Conservation (phyloP, 2,888 invertebrate species). For the Toxonevra muliebris region DNA sequence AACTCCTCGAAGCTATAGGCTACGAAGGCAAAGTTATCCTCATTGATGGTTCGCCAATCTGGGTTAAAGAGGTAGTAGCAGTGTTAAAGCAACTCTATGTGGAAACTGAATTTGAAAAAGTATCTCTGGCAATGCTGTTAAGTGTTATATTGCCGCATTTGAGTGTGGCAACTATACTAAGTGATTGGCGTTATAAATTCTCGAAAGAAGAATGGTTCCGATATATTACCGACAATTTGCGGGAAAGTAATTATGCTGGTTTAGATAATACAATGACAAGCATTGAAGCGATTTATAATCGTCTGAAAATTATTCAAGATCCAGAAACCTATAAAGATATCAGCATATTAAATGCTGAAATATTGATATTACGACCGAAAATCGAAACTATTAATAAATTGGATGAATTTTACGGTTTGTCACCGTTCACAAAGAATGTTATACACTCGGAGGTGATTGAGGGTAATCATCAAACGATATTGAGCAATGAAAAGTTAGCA, state of each 20-base stretch:
- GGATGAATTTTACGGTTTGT: constrained; percentile 29
- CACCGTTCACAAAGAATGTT: constrained; percentile 22
- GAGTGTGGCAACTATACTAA: not conserved
- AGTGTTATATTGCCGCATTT: not conserved
- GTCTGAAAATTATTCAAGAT: constrained; percentile 2
- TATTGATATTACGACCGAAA: constrained; percentile 27
- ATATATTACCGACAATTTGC: constrained; percentile 22
- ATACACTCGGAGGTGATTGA: constrained; percentile 66
- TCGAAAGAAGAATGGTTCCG: not conserved
- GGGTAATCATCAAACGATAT: constrained; percentile 74
- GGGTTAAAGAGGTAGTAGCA: constrained; percentile 16
- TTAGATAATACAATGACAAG: constrained; percentile 13
- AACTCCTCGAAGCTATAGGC: constrained; percentile 27
- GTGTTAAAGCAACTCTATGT: not conserved
- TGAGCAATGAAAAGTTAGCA: constrained; percentile 71
- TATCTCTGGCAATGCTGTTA: not conserved
- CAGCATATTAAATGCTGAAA: constrained; percentile 23
- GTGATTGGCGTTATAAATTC: not conserved
- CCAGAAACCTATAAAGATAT: constrained; percentile 18
- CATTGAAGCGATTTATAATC: constrained; percentile 18
- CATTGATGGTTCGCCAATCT: constrained; percentile 31
- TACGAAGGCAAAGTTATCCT: constrained; percentile 25
- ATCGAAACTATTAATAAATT: constrained; percentile 12
- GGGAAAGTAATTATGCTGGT: not conserved
- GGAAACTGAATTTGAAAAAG: not conserved